phyloP scores from a whole-genome alignment of 2,113 vertebrate genomes.

The Campylorhamphus procurvoides region DNA sequence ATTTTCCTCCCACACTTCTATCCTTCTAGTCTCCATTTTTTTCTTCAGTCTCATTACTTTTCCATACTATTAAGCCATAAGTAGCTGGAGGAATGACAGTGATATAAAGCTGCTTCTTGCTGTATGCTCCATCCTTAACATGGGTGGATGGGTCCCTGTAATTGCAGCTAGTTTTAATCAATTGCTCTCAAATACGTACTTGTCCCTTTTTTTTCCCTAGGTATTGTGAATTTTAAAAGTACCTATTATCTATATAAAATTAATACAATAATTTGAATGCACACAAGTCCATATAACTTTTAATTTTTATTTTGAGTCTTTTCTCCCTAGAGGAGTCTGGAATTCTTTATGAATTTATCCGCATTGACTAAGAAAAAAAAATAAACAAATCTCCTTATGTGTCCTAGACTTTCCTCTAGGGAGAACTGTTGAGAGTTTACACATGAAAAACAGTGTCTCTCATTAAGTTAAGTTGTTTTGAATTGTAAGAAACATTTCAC shows the following conservation, averaged over 20 bases:
- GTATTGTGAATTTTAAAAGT: not conserved
- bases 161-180: constrained; percentile 44
- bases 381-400: not conserved
- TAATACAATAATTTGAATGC: not conserved
- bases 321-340: not conserved
- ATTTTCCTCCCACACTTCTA: constrained; percentile 36
- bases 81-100: constrained; percentile 38
- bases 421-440: constrained; percentile 3
- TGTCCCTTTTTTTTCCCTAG: not conserved
- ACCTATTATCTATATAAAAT: not conserved
- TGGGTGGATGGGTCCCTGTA: constrained; percentile 16
- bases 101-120: constrained; percentile 22
- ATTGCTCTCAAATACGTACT: constrained; percentile 12
- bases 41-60: constrained; percentile 15
- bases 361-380: not conserved
- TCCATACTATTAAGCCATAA: constrained; percentile 26
- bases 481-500: not conserved
- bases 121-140: not conserved
- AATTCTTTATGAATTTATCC: constrained; percentile 21
- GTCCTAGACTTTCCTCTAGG: constrained; percentile 14
- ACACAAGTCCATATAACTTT: not conserved
- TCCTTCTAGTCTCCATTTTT: not conserved
- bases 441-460: constrained; percentile 8
- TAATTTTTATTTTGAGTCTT: constrained; percentile 34
- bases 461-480: not conserved